Evolutionary conservation across 2,797 vertebrate species (phyloP).

Genomic region (Leucoraja ocellata): DNA sequence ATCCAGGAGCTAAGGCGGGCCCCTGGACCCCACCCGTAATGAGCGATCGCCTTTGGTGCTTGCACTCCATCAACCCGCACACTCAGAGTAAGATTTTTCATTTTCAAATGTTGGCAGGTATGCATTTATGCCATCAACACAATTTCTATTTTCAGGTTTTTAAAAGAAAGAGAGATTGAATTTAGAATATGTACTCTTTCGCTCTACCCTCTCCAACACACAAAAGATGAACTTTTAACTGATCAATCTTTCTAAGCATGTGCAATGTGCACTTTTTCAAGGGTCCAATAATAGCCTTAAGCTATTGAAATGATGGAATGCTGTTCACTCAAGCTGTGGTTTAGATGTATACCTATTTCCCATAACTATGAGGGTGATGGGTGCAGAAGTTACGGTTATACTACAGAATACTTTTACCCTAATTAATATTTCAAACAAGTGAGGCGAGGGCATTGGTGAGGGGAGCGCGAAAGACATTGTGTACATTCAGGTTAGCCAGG

Average conservation of each 20-base stretch:
- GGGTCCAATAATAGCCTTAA: not conserved
- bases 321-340: not conserved
- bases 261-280: not conserved
- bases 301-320: not conserved
- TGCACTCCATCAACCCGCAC: too few species aligned
- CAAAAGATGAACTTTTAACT: not conserved
- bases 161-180: not conserved
- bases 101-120: not conserved
- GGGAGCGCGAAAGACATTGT: too few species aligned
- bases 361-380: not conserved
- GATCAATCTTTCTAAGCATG: not conserved
- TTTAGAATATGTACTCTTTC: not conserved
- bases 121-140: too few species aligned
- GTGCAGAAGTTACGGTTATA: not conserved
- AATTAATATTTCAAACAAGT: not conserved
- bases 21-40: too few species aligned
- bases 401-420: not conserved
- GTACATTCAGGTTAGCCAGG: too few species aligned
- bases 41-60: too few species aligned
- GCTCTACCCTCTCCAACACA: too few species aligned
- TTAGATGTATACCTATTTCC: not conserved
- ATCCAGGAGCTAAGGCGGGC: too few species aligned
- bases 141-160: not conserved
- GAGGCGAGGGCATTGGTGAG: too few species aligned
- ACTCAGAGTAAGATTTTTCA: not conserved